Base-by-base conservation (phyloP, 2,797 vertebrate species). In the Eremophila alpestris region DNA sequence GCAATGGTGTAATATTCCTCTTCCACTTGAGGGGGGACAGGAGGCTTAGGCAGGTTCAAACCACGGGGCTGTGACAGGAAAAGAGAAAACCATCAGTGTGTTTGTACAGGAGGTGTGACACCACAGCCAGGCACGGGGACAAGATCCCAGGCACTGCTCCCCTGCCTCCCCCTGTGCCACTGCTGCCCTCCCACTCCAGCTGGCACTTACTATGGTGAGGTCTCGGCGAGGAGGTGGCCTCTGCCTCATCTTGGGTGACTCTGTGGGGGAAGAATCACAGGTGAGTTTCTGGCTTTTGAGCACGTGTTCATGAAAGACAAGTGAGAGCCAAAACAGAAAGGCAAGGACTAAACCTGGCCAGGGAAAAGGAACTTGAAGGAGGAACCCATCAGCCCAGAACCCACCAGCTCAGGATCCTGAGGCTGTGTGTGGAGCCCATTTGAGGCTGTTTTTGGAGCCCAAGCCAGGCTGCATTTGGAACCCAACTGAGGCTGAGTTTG, bases 1-100 rank as follows among this genome's bases (percentile, higher is more conserved):
- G 99, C 99, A 2, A 99, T 99, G 89, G 99, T 99, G 95, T 99
- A 99, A 96, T 98, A 99, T 78, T 99, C 99, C 84, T 99, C 99
- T 93, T 99, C 99, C 60, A 99, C 99, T 93, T 99, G 99, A 16
- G 99, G 99, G 13, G 99, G 98, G 68, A 98, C 94, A 5, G 99
- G 99, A 2, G 99, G 99, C 96, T 99, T 99, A 7, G 99, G 99
- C 46, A 99, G 97, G 95, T 99, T 99, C 92, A 98, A 68, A 55
- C 99, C 99, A 67, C 99, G 98, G 48, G 99, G 99, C 99, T 99
- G 76, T 27, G 4, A 30, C 19, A 83, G 84, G 71, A 40, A 75
- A 77, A 92, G 73, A 89, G n/a, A 64, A 83, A 78, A 68, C 4
- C 74, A 36, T 45, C 71, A 51, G 62, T 1, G 7, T 26, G 40